A percentile compares a stretch with the other conserved stretches of the same genome.
These are phyloP conservation scores for Brenthis ino DNA, from an alignment of 2,888 invertebrate genomes.

Conservation along the genomic window DNA sequence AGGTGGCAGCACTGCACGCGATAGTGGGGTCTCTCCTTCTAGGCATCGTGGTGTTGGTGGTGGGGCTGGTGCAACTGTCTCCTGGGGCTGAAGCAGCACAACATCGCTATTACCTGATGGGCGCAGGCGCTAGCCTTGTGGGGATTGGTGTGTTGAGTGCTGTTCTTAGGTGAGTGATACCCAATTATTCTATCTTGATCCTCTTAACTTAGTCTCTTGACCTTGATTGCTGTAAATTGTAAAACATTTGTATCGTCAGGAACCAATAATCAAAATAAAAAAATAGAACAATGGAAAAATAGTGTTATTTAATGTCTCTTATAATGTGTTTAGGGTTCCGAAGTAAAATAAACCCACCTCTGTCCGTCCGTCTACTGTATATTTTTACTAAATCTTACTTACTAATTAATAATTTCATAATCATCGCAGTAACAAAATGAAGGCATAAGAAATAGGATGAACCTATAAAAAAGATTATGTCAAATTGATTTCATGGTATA, in stretches of 20 bases:
- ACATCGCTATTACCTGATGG: conserved; percentile 87
- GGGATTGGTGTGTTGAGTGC: conserved; percentile 85
- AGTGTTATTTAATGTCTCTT: no score
- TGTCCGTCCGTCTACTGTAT: no score
- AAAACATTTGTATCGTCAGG: neutral
- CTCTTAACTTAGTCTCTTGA: neutral
- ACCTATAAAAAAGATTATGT: no score
- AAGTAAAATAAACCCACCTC: no score
- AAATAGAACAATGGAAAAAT: no score
- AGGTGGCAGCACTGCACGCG: conserved; percentile 88
- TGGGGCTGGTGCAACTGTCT: conserved; percentile 88
- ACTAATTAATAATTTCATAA: no score
- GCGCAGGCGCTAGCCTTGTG: conserved; percentile 84
- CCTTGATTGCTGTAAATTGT: neutral
- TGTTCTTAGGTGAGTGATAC: conserved; percentile 79
- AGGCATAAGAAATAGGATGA: no score
- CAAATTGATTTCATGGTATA: no score
- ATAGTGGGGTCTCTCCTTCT: conserved; percentile 88
- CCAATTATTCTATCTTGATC: neutral
- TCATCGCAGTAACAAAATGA: no score
- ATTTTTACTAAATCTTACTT: no score
- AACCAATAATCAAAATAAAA: no score
- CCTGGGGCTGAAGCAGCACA: conserved; percentile 90
- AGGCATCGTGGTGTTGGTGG: conserved; percentile 88
- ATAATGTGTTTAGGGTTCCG: no score